Conservation (phyloP, 2,113 vertebrate species). For the Cheilinus undulatus region DNA sequence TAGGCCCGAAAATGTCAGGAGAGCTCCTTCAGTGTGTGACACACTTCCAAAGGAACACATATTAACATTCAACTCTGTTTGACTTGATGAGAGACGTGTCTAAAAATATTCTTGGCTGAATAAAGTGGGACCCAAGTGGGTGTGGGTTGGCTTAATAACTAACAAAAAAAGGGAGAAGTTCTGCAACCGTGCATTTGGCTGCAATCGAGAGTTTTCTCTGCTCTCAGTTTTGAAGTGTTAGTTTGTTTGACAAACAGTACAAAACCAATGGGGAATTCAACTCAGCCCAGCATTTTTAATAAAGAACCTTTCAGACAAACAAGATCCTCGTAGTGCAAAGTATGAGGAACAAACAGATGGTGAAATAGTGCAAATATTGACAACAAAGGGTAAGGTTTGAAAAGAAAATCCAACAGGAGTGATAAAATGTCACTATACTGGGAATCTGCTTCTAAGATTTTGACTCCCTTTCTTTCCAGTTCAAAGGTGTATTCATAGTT, state of each 20-base stretch:
- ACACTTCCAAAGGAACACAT: constrained; percentile 37
- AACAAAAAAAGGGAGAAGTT: neutral
- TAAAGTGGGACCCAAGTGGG: neutral
- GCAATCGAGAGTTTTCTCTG: neutral
- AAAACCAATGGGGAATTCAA: neutral
- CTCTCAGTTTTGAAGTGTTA: neutral
- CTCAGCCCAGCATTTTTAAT: neutral
- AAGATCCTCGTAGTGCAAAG: no score
- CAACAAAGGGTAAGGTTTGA: no score
- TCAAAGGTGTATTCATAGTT: no score
- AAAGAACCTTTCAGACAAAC: no score
- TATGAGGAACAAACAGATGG: no score
- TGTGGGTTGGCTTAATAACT: neutral
- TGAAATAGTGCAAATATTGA: no score
- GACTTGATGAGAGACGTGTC: constrained; percentile 28
- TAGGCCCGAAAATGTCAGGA: constrained; percentile 7
- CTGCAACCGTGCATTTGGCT: neutral
- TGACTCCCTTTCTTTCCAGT: no score
- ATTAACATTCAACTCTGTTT: constrained; percentile 43
- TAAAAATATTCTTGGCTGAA: constrained; percentile 47
- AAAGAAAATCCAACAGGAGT: no score
- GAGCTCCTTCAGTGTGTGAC: constrained; percentile 36
- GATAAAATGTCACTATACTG: no score
- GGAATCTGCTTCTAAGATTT: no score
- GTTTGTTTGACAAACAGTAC: neutral